These are phyloP conservation scores for Molossus alvarezi DNA, from an alignment of 2,797 vertebrate genomes.

Conservation along the genomic window DNA sequence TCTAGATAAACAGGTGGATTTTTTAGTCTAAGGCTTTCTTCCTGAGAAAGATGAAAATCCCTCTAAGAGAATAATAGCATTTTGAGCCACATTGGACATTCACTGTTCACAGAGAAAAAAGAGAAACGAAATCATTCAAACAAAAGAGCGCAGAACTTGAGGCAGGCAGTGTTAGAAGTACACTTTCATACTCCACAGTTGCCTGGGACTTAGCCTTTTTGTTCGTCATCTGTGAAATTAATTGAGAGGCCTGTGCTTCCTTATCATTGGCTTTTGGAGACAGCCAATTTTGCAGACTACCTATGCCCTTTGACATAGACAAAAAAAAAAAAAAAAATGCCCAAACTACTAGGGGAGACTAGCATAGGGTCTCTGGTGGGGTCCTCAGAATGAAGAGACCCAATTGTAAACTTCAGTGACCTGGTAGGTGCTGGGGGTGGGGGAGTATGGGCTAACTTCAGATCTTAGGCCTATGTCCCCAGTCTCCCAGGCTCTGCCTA, in stretches of 20 bases:
- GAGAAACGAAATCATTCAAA: constrained; percentile 13
- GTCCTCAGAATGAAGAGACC: constrained; percentile 21
- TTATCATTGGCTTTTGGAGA: constrained; percentile 5
- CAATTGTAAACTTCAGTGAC: constrained; percentile 41
- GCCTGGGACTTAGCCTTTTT: neutral
- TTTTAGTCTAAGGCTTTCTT: constrained; percentile 58
- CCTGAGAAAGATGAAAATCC: constrained; percentile 45
- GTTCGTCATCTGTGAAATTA: constrained; percentile 33
- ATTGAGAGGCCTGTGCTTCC: neutral
- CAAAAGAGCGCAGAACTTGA: neutral
- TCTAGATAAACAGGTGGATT: constrained; percentile 36
- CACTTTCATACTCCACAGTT: neutral
- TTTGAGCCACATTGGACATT: neutral
- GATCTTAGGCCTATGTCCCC: constrained; percentile 56
- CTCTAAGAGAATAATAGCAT: neutral
- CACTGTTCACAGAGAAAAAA: constrained; percentile 16
- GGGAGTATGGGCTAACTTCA: constrained; percentile 57
- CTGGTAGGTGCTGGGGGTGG: neutral
- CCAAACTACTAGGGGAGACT: neutral
- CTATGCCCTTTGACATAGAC: neutral
- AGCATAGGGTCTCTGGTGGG: neutral
- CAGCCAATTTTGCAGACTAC: neutral
- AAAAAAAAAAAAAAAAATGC: neutral
- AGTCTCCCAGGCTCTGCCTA: constrained; percentile 73
- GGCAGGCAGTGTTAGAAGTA: neutral